phyloP scores from a whole-genome alignment of 2,888 invertebrate genomes.

The Lithophane leautieri region DNA sequence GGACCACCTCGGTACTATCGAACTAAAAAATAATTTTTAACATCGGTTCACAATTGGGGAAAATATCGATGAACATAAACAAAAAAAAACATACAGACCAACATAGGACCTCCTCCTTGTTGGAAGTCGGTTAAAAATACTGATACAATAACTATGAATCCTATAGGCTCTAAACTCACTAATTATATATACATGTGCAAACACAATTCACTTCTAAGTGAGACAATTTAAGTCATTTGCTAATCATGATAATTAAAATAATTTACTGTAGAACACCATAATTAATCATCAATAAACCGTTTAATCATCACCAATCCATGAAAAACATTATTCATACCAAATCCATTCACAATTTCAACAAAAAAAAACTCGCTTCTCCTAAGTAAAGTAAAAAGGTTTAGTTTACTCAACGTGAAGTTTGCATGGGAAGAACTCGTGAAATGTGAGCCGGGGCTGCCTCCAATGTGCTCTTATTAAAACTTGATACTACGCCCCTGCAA shows the following conservation, averaged over 20 bases:
- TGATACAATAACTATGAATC: too few species aligned
- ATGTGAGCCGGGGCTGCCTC: conserved; percentile 35
- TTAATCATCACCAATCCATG: too few species aligned
- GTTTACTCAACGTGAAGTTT: conserved; percentile 53
- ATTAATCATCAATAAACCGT: neutral
- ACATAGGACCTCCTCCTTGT: too few species aligned
- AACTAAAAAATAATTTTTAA: too few species aligned
- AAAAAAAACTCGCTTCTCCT: conserved; percentile 1
- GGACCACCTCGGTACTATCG: too few species aligned
- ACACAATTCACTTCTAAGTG: too few species aligned
- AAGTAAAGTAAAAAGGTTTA: conserved; percentile 49
- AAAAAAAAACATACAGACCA: too few species aligned
- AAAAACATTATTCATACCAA: neutral
- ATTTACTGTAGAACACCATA: neutral
- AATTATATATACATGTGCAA: too few species aligned
- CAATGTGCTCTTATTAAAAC: conserved; percentile 64
- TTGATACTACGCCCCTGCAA: conserved; percentile 37
- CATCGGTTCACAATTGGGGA: too few species aligned
- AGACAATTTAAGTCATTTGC: neutral
- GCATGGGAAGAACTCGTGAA: conserved; percentile 47
- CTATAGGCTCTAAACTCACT: too few species aligned
- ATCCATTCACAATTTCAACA: neutral
- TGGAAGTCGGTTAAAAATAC: too few species aligned
- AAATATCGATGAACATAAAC: too few species aligned
- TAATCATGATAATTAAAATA: neutral